phyloP scores from a whole-genome alignment of 2,113 vertebrate species.

The Heterocephalus glaber region DNA sequence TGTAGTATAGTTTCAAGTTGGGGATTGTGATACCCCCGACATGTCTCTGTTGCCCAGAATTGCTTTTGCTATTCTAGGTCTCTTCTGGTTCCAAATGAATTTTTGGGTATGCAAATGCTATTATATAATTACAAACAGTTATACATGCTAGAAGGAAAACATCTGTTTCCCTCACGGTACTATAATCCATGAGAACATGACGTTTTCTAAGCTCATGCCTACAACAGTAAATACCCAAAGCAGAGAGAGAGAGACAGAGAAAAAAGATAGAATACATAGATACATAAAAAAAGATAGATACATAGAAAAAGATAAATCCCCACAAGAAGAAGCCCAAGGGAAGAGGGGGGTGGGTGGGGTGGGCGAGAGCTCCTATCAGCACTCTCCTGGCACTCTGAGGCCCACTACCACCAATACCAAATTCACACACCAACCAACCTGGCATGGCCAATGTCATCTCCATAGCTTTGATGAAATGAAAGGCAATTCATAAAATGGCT shows the following conservation, averaged over 20 bases:
- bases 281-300: too few relatives aligned
- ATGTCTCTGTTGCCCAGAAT: too few relatives aligned
- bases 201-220: neutral
- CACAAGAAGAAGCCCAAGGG: neutral
- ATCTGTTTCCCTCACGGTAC: neutral
- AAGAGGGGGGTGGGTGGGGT: neutral
- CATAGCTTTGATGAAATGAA: neutral
- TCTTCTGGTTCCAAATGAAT: too few relatives aligned
- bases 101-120: neutral
- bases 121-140: slow-evolving; percentile 4
- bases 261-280: too few relatives aligned
- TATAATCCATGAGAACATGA: neutral
- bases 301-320: neutral
- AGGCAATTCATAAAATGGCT: neutral
- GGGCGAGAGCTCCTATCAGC: neutral
- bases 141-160: neutral
- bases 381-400: neutral
- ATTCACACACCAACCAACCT: neutral
- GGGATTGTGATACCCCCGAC: too few relatives aligned
- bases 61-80: too few relatives aligned
- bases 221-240: neutral
- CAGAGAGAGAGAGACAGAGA: neutral
- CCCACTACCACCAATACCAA: neutral
- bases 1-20: too few relatives aligned
- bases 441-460: neutral